These are phyloP conservation scores for Boulengeromyrus knoepffleri DNA, from an alignment of 2,113 vertebrate genomes.

Conservation along the genomic window DNA sequence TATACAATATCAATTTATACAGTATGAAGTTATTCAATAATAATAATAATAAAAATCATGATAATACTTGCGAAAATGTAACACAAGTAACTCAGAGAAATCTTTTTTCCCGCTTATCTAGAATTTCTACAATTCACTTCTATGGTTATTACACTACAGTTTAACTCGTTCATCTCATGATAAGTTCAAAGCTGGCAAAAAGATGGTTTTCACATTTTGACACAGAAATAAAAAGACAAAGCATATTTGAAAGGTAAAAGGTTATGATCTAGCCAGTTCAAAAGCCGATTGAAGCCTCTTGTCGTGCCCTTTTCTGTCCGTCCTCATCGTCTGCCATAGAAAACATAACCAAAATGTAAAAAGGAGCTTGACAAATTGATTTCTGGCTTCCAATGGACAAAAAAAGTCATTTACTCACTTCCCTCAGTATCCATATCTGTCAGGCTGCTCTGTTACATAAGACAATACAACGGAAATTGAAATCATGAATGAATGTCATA, in stretches of 20 bases:
- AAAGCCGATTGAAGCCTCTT: conserved; percentile 21
- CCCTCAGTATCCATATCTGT: background rate
- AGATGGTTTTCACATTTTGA: background rate
- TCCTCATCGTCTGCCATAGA: conserved; percentile 7
- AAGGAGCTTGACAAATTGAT: conserved; percentile 33
- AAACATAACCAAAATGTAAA: conserved; percentile 39
- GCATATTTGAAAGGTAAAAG: conserved; percentile 6
- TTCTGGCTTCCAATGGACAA: conserved; percentile 25
- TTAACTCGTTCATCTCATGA: background rate
- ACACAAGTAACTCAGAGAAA: background rate
- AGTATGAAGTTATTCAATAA: background rate
- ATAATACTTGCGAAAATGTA: background rate
- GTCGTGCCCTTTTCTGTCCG: conserved; percentile 18
- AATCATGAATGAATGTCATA: background rate
- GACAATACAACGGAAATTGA: background rate
- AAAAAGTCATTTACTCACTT: background rate
- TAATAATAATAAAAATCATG: background rate
- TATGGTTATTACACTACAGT: background rate
- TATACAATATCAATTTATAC: background rate
- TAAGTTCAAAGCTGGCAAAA: background rate
- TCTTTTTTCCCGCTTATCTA: background rate
- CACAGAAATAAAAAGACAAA: conserved; percentile 14
- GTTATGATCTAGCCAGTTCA: conserved; percentile 4
- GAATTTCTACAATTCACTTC: background rate
- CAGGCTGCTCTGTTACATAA: conserved; percentile 13